Percentiles rank a stretch among this genome's conserved stretches.
phyloP scores from a whole-genome alignment of 2,797 vertebrate species.

The Psittacula echo region DNA sequence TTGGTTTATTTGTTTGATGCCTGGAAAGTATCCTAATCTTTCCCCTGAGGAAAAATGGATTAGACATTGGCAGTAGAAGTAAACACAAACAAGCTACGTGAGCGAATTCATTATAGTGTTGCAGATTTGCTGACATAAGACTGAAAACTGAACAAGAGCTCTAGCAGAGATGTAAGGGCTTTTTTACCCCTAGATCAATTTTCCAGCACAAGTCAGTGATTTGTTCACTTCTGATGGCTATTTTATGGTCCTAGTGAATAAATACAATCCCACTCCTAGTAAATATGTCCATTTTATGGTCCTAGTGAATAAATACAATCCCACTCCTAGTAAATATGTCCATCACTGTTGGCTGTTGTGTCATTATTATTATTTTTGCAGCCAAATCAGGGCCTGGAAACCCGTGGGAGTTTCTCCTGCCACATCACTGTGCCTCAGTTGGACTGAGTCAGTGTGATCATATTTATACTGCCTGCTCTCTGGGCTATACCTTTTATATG shows the following conservation, averaged over 20 bases:
- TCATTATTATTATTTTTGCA: neutral
- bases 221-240: neutral
- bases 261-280: neutral
- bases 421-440: neutral
- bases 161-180: neutral
- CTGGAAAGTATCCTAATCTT: neutral
- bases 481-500: neutral
- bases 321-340: neutral
- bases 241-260: neutral
- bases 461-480: neutral
- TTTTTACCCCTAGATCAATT: neutral
- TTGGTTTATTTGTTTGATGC: neutral
- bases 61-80: neutral
- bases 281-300: neutral
- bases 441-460: neutral
- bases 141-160: neutral
- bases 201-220: neutral
- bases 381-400: neutral
- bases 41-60: neutral
- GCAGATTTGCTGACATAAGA: neutral
- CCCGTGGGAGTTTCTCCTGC: neutral
- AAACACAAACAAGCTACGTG: neutral
- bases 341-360: neutral
- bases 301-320: neutral
- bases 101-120: neutral